These are phyloP conservation scores for Eolophus roseicapilla DNA, from an alignment of 2,113 vertebrate species.

Conservation along the genomic window DNA sequence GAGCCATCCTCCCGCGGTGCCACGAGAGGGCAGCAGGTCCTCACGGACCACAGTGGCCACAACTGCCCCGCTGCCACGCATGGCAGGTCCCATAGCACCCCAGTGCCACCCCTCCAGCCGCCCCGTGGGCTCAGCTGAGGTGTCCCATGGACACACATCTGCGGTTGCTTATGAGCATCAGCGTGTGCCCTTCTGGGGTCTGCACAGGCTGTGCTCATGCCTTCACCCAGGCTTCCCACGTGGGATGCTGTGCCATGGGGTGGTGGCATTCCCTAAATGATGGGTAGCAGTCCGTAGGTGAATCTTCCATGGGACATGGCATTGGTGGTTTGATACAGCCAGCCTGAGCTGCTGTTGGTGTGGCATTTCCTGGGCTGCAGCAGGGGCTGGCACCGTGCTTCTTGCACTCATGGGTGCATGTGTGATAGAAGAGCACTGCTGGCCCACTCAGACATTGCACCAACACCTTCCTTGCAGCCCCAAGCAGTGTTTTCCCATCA, in stretches of 20 bases:
- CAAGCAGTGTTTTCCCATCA: not conserved
- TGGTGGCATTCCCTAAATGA: rapidly evolving
- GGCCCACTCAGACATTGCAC: no score
- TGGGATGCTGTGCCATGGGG: rapidly evolving
- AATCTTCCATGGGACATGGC: not conserved
- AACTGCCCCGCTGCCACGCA: not conserved
- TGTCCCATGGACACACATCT: rapidly evolving
- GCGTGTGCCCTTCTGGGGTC: not conserved
- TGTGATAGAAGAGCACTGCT: not conserved
- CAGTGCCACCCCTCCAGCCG: not conserved
- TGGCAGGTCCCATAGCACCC: not conserved
- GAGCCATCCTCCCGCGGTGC: conserved; percentile 9
- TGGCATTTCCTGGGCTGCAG: rapidly evolving
- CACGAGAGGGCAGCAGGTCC: conserved; percentile 78
- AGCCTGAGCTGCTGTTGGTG: not conserved
- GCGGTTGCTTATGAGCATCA: no score
- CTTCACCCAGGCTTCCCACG: rapidly evolving
- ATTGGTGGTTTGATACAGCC: not conserved
- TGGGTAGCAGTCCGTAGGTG: rapidly evolving
- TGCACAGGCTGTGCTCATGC: rapidly evolving
- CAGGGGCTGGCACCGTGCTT: rapidly evolving
- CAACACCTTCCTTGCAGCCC: rapidly evolving
- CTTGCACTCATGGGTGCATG: rapidly evolving
- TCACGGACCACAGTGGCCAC: not conserved
- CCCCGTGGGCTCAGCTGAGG: not conserved